phyloP scores from a whole-genome alignment of 2,888 invertebrate genomes.

The Pyrochroa serraticornis region DNA sequence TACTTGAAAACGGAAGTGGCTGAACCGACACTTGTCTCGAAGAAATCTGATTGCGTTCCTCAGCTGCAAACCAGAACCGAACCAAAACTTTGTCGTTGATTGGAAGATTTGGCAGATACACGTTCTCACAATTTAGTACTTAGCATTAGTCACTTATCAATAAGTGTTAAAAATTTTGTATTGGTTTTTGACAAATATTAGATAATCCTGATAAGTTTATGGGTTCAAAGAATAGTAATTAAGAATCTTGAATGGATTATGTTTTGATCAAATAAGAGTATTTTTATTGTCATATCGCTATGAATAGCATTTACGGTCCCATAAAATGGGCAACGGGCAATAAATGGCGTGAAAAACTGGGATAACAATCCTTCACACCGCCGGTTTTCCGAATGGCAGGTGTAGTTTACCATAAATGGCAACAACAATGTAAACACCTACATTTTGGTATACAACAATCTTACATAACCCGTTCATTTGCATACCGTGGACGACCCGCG shows the following conservation, averaged over 20 bases:
- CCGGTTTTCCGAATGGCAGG: conserved; percentile 1
- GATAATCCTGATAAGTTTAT: background rate
- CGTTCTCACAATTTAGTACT: no score
- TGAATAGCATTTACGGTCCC: background rate
- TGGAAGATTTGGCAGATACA: no score
- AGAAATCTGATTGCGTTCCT: no score
- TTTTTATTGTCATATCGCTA: no score
- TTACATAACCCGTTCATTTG: conserved; percentile 19
- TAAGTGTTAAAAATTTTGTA: background rate
- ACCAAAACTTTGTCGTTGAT: no score
- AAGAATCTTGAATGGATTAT: no score
- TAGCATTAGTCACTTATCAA: background rate
- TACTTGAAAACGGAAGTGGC: no score
- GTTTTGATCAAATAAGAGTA: no score
- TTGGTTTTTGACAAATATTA: background rate
- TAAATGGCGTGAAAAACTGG: conserved; percentile 7
- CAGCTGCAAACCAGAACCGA: no score
- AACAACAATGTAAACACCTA: conserved; percentile 23
- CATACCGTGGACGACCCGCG: conserved; percentile 1
- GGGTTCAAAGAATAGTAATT: no score
- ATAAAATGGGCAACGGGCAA: background rate
- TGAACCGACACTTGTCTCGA: no score
- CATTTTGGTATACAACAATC: conserved; percentile 9
- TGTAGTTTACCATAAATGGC: conserved; percentile 13
- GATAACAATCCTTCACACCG: conserved; percentile 7